These are phyloP conservation scores for Clitarchus hookeri DNA, from an alignment of 2,888 invertebrate genomes.

Conservation along the genomic window DNA sequence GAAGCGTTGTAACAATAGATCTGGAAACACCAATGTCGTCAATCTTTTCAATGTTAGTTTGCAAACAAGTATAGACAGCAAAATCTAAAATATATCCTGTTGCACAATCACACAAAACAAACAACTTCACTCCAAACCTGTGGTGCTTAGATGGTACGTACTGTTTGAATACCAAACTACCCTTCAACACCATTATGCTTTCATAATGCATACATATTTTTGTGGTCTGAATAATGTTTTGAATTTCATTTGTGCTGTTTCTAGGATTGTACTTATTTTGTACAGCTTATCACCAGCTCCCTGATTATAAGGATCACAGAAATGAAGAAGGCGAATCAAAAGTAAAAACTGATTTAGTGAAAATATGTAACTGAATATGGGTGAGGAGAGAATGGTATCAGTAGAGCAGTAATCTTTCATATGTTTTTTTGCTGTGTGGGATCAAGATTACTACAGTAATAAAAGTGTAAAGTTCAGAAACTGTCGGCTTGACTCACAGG, in stretches of 20 bases:
- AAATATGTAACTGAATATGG: not conserved
- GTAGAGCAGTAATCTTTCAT: too few relatives aligned
- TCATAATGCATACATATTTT: not conserved
- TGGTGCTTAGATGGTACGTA: not conserved
- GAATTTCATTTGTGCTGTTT: conserved; percentile 3
- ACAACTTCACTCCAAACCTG: conserved; percentile 5
- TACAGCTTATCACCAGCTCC: not conserved
- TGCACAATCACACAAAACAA: not conserved
- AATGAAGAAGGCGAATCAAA: not conserved
- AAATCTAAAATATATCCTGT: conserved; percentile 19
- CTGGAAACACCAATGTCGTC: not conserved
- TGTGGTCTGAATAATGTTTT: conserved; percentile 15
- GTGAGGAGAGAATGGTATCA: not conserved
- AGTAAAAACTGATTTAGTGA: not conserved
- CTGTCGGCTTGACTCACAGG: not conserved
- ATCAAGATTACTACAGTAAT: not conserved
- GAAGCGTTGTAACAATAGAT: not conserved
- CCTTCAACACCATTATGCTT: not conserved
- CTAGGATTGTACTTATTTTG: conserved; percentile 10
- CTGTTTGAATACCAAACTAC: not conserved
- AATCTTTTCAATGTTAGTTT: not conserved
- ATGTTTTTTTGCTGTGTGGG: conserved; percentile 5
- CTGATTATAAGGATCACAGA: conserved; percentile 9
- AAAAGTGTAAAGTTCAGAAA: not conserved
- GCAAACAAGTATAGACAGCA: not conserved